These are phyloP conservation scores for Batillaria attramentaria DNA, from an alignment of 1,140 invertebrate species.

Conservation along the genomic window DNA sequence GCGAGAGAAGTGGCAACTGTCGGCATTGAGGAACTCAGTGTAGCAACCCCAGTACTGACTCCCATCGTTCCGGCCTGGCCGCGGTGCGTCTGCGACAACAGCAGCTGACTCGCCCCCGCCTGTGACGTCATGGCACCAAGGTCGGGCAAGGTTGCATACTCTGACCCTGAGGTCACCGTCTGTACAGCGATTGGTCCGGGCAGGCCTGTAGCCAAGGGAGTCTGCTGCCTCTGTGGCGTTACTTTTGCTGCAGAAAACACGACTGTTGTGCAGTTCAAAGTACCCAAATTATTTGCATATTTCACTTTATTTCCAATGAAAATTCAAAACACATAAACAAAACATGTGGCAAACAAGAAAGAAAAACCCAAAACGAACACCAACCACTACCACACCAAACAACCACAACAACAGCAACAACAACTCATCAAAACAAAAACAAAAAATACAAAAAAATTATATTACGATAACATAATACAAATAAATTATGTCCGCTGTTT, in stretches of 20 bases:
- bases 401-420: no score
- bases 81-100: constrained; percentile 34
- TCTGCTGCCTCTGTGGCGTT: constrained; percentile 37
- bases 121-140: constrained; percentile 16
- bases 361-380: not conserved
- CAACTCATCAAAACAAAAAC: no score
- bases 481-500: no score
- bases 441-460: not conserved
- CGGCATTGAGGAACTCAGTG: not conserved
- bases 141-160: constrained; percentile 14
- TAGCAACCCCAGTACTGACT: not conserved
- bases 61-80: constrained; percentile 7
- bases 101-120: constrained; percentile 20
- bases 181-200: constrained; percentile 17
- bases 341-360: not conserved
- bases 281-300: not conserved
- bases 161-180: constrained; percentile 22
- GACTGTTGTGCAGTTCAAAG: not conserved
- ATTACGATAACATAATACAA: no score
- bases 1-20: constrained; percentile 18
- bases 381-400: not conserved
- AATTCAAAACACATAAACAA: not conserved
- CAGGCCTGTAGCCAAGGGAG: not conserved
- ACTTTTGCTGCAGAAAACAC: constrained; percentile 37
- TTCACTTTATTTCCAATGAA: not conserved